phyloP scores from a whole-genome alignment of 2,888 invertebrate genomes.

The Carpatolechia fugitivella region DNA sequence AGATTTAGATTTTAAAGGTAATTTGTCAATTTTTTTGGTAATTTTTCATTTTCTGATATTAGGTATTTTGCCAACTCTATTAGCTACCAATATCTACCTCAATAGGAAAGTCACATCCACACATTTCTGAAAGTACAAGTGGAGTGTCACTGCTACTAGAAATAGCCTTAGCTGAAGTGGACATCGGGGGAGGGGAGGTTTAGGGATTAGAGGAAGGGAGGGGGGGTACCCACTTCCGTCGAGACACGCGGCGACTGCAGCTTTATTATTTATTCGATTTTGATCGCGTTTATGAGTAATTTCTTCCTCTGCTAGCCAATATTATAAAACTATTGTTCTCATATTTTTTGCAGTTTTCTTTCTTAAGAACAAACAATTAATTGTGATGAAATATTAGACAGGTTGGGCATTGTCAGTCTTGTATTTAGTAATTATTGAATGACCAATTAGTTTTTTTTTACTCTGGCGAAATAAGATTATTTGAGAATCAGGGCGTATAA shows the following conservation, averaged over 20 bases:
- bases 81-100: slow-evolving; percentile 28
- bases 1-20: too few species aligned
- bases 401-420: too few species aligned
- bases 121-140: slow-evolving; percentile 54
- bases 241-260: slow-evolving; percentile 48
- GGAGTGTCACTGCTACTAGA: slow-evolving; percentile 68
- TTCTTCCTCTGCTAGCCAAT: background rate
- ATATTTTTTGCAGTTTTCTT: too few species aligned
- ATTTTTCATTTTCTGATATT: too few species aligned
- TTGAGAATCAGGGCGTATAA: too few species aligned
- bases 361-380: too few species aligned
- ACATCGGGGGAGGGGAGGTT: slow-evolving; percentile 28
- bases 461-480: too few species aligned
- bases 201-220: slow-evolving; percentile 16
- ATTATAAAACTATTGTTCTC: too few species aligned
- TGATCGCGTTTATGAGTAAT: slow-evolving; percentile 28
- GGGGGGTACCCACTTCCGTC: slow-evolving; percentile 46
- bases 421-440: too few species aligned
- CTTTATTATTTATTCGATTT: slow-evolving; percentile 43
- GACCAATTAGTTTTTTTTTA: too few species aligned
- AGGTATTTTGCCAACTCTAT: background rate
- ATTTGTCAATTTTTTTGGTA: too few species aligned
- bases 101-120: slow-evolving; percentile 54
- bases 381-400: too few species aligned
- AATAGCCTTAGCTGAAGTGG: slow-evolving; percentile 52